Evolutionary conservation across 2,113 vertebrate species (phyloP).

Genomic region (Globicephala melas): DNA sequence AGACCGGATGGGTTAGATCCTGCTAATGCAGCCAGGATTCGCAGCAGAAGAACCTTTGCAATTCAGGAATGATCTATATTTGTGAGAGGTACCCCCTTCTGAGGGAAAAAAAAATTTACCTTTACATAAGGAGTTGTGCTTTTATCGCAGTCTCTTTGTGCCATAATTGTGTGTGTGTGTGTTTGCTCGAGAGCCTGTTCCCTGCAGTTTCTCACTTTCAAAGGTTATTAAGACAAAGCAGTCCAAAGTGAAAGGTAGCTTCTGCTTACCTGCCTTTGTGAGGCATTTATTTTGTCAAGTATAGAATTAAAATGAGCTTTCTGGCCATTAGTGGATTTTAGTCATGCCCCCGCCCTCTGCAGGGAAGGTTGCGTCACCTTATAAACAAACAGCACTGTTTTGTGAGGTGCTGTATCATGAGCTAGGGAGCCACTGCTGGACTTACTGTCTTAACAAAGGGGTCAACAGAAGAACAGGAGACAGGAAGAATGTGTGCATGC

Average conservation of each 20-base stretch:
- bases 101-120: conserved; percentile 10
- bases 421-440: neutral
- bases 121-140: conserved; percentile 36
- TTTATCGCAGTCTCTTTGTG: neutral
- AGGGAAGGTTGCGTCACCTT: conserved; percentile 18
- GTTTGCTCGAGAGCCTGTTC: neutral
- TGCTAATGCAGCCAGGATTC: conserved; percentile 25
- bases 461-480: neutral
- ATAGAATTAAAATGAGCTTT: conserved; percentile 68
- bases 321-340: conserved; percentile 22
- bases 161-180: neutral
- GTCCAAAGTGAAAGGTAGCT: conserved; percentile 44
- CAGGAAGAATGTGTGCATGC: neutral
- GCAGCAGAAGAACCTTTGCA: conserved; percentile 41
- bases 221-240: conserved; percentile 46
- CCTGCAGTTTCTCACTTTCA: conserved; percentile 28
- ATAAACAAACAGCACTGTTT: conserved; percentile 59
- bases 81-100: neutral
- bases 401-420: neutral
- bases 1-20: neutral
- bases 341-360: conserved; percentile 22
- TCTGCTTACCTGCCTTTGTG: conserved; percentile 70
- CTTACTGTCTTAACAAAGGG: conserved; percentile 42
- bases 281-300: conserved; percentile 73
- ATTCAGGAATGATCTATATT: neutral